Evolutionary conservation across 1,140 invertebrate species (phyloP), one percentile per base, ranked within the genome.

Genomic region (Drosophila micromelanica): DNA sequence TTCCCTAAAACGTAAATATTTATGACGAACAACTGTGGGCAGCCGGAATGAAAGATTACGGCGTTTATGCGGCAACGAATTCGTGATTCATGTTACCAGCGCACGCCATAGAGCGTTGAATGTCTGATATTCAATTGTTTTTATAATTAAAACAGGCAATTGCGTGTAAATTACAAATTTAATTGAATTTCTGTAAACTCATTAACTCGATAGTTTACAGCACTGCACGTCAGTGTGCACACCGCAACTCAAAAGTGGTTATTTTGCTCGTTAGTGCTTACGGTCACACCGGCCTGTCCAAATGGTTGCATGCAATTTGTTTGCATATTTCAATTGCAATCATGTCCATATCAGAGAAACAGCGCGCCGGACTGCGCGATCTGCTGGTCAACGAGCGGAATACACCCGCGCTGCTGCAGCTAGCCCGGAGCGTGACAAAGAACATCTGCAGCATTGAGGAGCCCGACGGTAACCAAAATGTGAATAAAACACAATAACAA

Each of bases 391-490:
- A 69, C 12, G 78, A 91, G 37, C 55, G 37, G 20, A 76, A 91
- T 20, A 62, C 45, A 5, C 27, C 63, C 2, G 54, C 81, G 5
- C 43, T 91, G n/a, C 42, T 90, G 5, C 80, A 90, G 45, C 9
- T 91, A 12, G 77, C 79, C 3, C 80, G 70, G 17, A 74, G 65
- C 49, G 69, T 80, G 0, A 91, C 85, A 4, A 90, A 81, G 65
- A 84, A 87, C 61, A 51, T 87, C 9, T 76, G 65, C 59, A 72
- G 38, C 6, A 73, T 71, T 7, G 49, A 76, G 7, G 64, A 74
- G 7, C 42, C 79, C 3, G 70, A 78, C 43, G 85, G 90, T 90
- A 42, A 37, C 27, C 11, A 23, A 40, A 40, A 32, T 40, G 6
- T 2, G 12, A 9, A 17, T 17, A 5, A 12, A 11, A 56, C n/a